A percentile compares a stretch with the other conserved stretches of the same genome.
These are phyloP conservation scores for Apolygus lucorum DNA, from an alignment of 1,140 invertebrate genomes.

Conservation along the genomic window DNA sequence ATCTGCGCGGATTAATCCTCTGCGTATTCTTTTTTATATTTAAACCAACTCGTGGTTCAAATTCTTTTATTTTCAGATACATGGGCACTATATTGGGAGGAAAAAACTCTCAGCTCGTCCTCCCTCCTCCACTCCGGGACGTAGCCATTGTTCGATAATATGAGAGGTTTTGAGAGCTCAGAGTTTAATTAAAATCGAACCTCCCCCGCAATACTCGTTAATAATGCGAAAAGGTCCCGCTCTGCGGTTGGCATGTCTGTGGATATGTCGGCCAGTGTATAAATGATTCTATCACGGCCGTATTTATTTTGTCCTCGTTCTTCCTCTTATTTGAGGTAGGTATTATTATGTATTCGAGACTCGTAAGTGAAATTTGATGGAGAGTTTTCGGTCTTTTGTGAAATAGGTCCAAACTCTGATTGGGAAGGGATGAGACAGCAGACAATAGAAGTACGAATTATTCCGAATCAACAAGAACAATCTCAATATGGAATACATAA, in stretches of 20 bases:
- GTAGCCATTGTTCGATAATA: constrained; percentile 4
- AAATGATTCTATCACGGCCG: too few species aligned
- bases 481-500: too few species aligned
- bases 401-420: too few species aligned
- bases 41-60: background rate
- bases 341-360: too few species aligned
- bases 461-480: too few species aligned
- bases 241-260: constrained; percentile 7
- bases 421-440: too few species aligned
- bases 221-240: background rate
- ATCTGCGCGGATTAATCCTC: background rate
- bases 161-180: background rate
- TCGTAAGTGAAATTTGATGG: too few species aligned
- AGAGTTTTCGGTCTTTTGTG: too few species aligned
- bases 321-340: too few species aligned
- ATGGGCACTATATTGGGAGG: constrained; percentile 1
- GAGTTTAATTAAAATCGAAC: constrained; percentile 12
- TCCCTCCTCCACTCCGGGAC: background rate
- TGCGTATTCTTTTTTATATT: constrained; percentile 1
- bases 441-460: too few species aligned
- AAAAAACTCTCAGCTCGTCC: background rate
- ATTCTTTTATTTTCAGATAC: constrained; percentile 13
- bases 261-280: background rate
- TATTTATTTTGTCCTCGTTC: too few species aligned
- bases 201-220: background rate